phyloP scores from a whole-genome alignment of 2,888 invertebrate species.

The Rhopalosiphum nymphaeae region DNA sequence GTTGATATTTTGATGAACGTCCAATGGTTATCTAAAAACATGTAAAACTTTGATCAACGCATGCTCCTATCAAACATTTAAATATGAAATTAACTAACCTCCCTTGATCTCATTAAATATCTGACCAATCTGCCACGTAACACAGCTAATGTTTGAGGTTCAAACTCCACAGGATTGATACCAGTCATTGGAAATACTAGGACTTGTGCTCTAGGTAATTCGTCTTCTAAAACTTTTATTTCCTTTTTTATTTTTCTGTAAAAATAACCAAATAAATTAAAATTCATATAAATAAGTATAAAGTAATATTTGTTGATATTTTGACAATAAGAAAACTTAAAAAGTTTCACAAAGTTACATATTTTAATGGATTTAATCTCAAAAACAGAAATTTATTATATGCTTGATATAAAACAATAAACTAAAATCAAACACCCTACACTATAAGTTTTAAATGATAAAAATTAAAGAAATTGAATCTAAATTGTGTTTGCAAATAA shows the following conservation, averaged over 20 bases:
- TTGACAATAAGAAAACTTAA: neutral
- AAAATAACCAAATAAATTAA: slow-evolving; percentile 16
- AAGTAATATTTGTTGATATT: neutral
- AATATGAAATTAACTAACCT: slow-evolving; percentile 72
- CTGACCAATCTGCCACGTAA: slow-evolving; percentile 91
- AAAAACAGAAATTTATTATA: neutral
- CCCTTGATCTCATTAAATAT: slow-evolving; percentile 93
- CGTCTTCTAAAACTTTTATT: slow-evolving; percentile 89
- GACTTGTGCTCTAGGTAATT: slow-evolving; percentile 91
- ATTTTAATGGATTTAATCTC: neutral
- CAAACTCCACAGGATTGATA: slow-evolving; percentile 87
- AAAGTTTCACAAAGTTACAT: neutral
- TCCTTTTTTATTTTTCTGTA: slow-evolving; percentile 82
- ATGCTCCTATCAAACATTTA: neutral
- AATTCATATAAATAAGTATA: neutral
- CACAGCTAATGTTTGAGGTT: slow-evolving; percentile 93
- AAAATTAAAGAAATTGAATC: neutral
- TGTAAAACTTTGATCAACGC: neutral
- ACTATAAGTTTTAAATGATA: neutral
- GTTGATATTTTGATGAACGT: slow-evolving; percentile 86
- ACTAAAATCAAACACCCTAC: neutral
- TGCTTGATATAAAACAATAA: neutral
- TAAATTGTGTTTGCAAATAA: no score
- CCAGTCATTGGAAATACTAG: slow-evolving; percentile 91
- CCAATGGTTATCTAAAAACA: slow-evolving; percentile 86